phyloP scores from a whole-genome alignment of 35 echinoderm and acorn worm genomes.

The Anneissia japonica region DNA sequence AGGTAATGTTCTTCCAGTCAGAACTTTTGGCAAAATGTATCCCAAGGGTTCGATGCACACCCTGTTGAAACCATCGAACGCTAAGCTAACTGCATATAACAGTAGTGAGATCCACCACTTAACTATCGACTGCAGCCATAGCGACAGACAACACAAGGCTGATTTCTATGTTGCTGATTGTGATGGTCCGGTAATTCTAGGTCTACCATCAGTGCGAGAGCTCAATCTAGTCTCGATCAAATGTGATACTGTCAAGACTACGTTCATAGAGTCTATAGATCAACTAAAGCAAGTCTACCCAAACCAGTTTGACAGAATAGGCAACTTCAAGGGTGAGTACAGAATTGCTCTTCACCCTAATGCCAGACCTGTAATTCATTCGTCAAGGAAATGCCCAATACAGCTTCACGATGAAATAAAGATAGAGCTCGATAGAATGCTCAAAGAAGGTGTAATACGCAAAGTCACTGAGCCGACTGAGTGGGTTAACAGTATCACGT shows the following conservation, averaged over 20 bases:
- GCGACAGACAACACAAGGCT: background rate
- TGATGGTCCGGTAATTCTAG: slow-evolving; percentile 14
- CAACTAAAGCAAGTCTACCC: slow-evolving; percentile 13
- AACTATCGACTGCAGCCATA: slow-evolving; percentile 7
- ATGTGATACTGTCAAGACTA: background rate
- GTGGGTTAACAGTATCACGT: slow-evolving; percentile 51
- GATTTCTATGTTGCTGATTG: slow-evolving; percentile 28
- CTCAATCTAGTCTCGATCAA: slow-evolving; percentile 3
- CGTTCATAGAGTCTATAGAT: background rate
- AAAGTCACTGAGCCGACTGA: slow-evolving; percentile 53
- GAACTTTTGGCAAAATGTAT: slow-evolving; percentile 11
- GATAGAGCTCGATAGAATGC: slow-evolving; percentile 47
- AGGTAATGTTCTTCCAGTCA: slow-evolving; percentile 1
- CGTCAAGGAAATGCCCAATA: slow-evolving; percentile 47
- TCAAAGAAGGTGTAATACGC: slow-evolving; percentile 33
- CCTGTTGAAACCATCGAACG: background rate
- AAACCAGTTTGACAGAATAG: slow-evolving; percentile 42
- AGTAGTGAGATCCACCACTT: background rate
- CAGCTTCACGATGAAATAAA: slow-evolving; percentile 52
- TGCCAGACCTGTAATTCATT: slow-evolving; percentile 28
- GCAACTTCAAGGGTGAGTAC: slow-evolving; percentile 27
- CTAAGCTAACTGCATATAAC: slow-evolving; percentile 11
- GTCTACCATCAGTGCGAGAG: background rate
- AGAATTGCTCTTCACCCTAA: slow-evolving; percentile 32
- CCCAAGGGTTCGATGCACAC: background rate